These are phyloP conservation scores for Brenthis ino DNA, from an alignment of 2,888 invertebrate genomes.

Conservation along the genomic window DNA sequence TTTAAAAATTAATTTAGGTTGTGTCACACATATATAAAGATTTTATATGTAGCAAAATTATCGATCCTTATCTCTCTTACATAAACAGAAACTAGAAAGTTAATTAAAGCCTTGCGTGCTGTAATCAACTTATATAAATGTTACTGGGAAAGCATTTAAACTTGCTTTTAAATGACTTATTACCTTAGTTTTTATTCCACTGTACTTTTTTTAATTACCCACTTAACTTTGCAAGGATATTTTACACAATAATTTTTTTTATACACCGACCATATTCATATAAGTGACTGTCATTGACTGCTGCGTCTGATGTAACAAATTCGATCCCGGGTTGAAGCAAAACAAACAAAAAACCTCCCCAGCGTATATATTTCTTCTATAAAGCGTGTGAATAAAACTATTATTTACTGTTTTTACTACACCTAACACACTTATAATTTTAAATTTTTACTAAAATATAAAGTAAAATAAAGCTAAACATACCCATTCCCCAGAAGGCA, in stretches of 20 bases:
- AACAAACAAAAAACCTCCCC: too few relatives aligned
- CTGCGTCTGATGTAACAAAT: too few relatives aligned
- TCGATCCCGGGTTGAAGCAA: too few relatives aligned
- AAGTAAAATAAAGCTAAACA: conserved; percentile 45
- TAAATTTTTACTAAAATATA: neutral
- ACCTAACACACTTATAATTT: too few relatives aligned
- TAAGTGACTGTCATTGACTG: too few relatives aligned
- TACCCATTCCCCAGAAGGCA: conserved; percentile 77
- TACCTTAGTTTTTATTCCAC: conserved; percentile 8
- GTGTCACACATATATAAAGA: neutral
- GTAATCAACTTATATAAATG: conserved; percentile 15
- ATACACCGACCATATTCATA: neutral
- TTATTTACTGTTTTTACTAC: too few relatives aligned
- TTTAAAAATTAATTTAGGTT: neutral
- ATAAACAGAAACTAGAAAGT: conserved; percentile 2
- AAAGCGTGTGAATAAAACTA: too few relatives aligned
- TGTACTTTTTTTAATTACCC: neutral
- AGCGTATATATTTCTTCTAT: too few relatives aligned
- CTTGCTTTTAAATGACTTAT: conserved; percentile 10
- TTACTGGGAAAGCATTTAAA: conserved; percentile 11
- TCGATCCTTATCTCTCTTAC: conserved; percentile 1
- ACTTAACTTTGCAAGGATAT: conserved; percentile 1
- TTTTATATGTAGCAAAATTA: neutral
- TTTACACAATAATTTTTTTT: neutral
- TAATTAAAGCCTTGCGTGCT: conserved; percentile 12